These are phyloP conservation scores for Oncorhynchus tshawytscha DNA, from an alignment of 2,113 vertebrate species.

Conservation along the genomic window DNA sequence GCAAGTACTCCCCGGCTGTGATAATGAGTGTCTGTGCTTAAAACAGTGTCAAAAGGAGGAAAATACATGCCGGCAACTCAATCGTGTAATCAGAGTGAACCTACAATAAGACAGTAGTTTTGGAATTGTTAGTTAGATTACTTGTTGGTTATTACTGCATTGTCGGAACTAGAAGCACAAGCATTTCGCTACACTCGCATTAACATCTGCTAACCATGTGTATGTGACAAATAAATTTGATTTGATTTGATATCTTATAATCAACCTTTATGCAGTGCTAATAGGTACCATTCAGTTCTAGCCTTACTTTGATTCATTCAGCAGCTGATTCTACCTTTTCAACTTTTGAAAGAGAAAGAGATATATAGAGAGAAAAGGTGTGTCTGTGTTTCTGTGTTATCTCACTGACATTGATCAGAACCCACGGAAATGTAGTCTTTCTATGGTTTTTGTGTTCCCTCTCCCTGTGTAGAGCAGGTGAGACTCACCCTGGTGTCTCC, in stretches of 20 bases:
- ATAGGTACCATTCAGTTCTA: slow-evolving; percentile 75
- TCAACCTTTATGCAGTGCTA: slow-evolving; percentile 82
- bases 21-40: slow-evolving; percentile 82
- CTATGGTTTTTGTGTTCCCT: slow-evolving; percentile 19
- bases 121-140: no score
- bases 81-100: slow-evolving; percentile 79
- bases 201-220: no score
- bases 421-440: slow-evolving; percentile 52
- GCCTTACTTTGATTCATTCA: slow-evolving; percentile 62
- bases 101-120: no score
- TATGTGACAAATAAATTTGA: no score
- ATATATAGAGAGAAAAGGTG: slow-evolving; percentile 8
- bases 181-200: no score
- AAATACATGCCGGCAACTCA: slow-evolving; percentile 40
- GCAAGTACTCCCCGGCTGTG: slow-evolving; percentile 76
- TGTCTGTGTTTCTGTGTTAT: not conserved
- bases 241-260: slow-evolving; percentile 82
- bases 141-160: no score
- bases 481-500: slow-evolving; percentile 50
- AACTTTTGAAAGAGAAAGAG: slow-evolving; percentile 19
- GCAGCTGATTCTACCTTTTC: slow-evolving; percentile 24
- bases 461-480: slow-evolving; percentile 54
- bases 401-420: slow-evolving; percentile 49
- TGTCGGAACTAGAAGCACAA: no score
- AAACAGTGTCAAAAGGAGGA: slow-evolving; percentile 76